These are phyloP conservation scores for Araneus ventricosus DNA, from an alignment of 1,140 invertebrate species.

Conservation along the genomic window DNA sequence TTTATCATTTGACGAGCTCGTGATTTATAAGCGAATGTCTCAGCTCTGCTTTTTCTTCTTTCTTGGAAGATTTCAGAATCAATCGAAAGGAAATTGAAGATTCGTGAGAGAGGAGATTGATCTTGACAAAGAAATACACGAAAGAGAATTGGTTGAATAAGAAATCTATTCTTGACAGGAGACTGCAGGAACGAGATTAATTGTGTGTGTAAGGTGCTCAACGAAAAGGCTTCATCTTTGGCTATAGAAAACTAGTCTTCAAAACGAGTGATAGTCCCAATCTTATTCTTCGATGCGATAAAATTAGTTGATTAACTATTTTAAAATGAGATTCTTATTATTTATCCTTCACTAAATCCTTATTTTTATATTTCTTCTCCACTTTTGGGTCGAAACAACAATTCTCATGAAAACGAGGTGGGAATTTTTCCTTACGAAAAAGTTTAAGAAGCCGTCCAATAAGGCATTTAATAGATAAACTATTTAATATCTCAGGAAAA, in stretches of 20 bases:
- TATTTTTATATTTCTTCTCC: no score
- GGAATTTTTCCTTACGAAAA: no score
- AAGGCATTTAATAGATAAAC: no score
- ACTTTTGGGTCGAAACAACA: no score
- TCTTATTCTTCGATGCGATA: not conserved
- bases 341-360: no score
- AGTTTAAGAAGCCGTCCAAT: no score
- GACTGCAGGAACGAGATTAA: constrained; percentile 42
- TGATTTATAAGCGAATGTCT: constrained; percentile 10
- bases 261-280: constrained; percentile 18
- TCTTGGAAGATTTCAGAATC: not conserved
- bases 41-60: not conserved
- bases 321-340: no score
- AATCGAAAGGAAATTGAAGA: constrained; percentile 54
- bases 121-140: constrained; percentile 58
- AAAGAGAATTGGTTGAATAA: constrained; percentile 57
- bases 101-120: constrained; percentile 45
- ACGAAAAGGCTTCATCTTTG: constrained; percentile 18
- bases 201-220: constrained; percentile 38
- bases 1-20: not conserved
- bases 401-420: no score
- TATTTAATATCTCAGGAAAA: no score
- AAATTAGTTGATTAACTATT: no score
- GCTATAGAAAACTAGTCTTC: constrained; percentile 37
- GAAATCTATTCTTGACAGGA: constrained; percentile 49